A percentile compares a stretch with the other conserved stretches of the same genome.
Conservation (phyloP, 2,797 vertebrate species). For the Smutsia temminckii region DNA sequence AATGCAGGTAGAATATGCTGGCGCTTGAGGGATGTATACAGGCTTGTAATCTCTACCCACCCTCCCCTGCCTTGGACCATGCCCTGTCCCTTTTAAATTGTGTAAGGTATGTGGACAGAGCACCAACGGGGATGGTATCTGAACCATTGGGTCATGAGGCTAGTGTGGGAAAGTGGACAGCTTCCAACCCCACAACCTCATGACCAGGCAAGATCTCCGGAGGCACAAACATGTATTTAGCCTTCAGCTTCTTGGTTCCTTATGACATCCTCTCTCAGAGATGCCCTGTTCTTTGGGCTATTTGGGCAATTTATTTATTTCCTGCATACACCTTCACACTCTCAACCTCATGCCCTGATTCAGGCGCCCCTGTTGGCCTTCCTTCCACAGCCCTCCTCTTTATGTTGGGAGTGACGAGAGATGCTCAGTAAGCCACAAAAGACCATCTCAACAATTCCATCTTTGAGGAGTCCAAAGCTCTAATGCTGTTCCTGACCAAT, state of each 20-base stretch:
- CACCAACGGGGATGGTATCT: too few relatives aligned
- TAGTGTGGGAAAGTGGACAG: too few relatives aligned
- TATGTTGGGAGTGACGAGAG: too few relatives aligned
- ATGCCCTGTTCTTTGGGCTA: not conserved
- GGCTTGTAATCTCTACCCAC: too few relatives aligned
- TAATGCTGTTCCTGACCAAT: not conserved
- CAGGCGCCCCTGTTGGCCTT: not conserved
- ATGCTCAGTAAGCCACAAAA: not conserved
- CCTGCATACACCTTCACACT: fast-evolving
- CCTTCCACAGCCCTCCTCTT: not conserved
- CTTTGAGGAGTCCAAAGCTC: not conserved
- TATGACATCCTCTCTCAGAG: not conserved
- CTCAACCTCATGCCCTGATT: not conserved
- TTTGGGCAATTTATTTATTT: not conserved
- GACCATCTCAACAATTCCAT: not conserved
- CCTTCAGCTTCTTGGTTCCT: not conserved
- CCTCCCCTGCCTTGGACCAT: not conserved
- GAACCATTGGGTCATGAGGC: not conserved
- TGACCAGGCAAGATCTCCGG: not conserved
- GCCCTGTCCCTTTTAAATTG: too few relatives aligned
- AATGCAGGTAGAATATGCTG: not conserved
- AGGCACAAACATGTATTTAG: not conserved
- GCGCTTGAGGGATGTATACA: not conserved
- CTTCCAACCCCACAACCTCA: too few relatives aligned
- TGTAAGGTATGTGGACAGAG: too few relatives aligned